A percentile compares a stretch with the other conserved stretches of the same genome.
These are phyloP conservation scores for Galeruca laticollis DNA, from an alignment of 2,888 invertebrate genomes.

Conservation along the genomic window DNA sequence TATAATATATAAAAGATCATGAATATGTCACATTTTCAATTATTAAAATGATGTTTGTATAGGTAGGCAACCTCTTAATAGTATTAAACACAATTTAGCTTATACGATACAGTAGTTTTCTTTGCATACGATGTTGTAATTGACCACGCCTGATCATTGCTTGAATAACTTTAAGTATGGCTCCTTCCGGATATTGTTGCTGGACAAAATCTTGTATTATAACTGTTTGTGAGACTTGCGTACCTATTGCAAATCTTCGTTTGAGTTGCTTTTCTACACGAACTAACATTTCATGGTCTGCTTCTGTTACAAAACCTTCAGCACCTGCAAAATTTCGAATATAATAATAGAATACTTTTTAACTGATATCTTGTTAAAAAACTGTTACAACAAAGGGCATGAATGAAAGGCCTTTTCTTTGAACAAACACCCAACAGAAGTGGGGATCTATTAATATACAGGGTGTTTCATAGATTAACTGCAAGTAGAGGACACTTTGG, in stretches of 20 bases:
- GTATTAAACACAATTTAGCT: conserved; percentile 69
- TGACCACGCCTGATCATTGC: conserved; percentile 96
- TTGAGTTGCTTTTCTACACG: conserved; percentile 96
- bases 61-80: too few species aligned
- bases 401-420: too few species aligned
- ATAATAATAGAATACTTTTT: too few species aligned
- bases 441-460: too few species aligned
- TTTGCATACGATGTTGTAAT: conserved; percentile 94
- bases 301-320: conserved; percentile 97
- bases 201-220: conserved; percentile 89
- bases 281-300: conserved; percentile 90
- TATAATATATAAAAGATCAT: too few species aligned
- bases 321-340: conserved; percentile 73
- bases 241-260: conserved; percentile 93
- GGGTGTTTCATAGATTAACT: too few species aligned
- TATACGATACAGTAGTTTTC: conserved; percentile 95
- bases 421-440: too few species aligned
- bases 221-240: conserved; percentile 94
- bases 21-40: too few species aligned
- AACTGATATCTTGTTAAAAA: too few species aligned
- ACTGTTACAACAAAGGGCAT: too few species aligned
- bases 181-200: conserved; percentile 89
- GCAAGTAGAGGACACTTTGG: too few species aligned
- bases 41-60: too few species aligned
- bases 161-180: conserved; percentile 91